Conservation (phyloP, 2,888 invertebrate genomes). For the Lysandra coridon region DNA sequence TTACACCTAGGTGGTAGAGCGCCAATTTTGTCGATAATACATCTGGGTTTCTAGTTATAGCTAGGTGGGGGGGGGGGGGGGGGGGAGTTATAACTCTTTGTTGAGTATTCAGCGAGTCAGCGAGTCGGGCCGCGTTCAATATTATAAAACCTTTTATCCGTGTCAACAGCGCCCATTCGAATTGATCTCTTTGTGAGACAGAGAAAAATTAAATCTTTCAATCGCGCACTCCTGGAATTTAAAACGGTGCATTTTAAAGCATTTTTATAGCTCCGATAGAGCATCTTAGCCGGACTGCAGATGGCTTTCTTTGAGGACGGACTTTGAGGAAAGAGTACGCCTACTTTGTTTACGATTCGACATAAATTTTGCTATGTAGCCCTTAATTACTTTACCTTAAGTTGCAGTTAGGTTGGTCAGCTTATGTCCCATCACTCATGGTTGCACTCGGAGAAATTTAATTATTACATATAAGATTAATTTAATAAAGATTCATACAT, state of each 20-base stretch:
- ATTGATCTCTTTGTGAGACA: conserved; percentile 18
- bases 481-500: too few relatives aligned
- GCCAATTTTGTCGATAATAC: too few relatives aligned
- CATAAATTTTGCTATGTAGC: too few relatives aligned
- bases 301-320: background rate
- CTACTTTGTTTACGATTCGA: too few relatives aligned
- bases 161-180: conserved; percentile 19
- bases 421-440: too few relatives aligned
- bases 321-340: background rate
- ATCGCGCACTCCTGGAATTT: conserved; percentile 9
- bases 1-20: too few relatives aligned
- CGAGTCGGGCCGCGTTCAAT: background rate
- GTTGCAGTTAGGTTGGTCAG: too few relatives aligned
- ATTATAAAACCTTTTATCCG: conserved; percentile 19
- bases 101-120: background rate
- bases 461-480: too few relatives aligned
- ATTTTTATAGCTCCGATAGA: background rate
- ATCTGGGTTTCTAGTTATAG: background rate
- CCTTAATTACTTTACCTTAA: too few relatives aligned
- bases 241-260: background rate
- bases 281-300: background rate
- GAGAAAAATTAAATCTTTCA: conserved; percentile 19
- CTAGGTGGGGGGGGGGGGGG: background rate
- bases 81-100: background rate
- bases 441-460: too few relatives aligned